Evolutionary conservation across 2,888 invertebrate species (phyloP), one percentile per base, ranked within the genome.

Genomic region (Adela reaumurella): DNA sequence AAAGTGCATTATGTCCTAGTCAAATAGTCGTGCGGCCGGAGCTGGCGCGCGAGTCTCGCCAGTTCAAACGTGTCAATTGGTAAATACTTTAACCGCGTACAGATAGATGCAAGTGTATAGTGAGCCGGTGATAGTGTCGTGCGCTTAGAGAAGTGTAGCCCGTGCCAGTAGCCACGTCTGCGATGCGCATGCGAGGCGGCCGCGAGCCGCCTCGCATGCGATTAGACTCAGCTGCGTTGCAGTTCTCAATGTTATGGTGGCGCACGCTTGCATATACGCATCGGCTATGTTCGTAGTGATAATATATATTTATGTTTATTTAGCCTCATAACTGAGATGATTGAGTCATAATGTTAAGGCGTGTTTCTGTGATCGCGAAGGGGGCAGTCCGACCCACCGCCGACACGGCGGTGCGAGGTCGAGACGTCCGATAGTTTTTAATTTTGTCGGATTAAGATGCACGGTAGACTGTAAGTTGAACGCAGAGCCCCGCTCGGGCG

Each of bases 281-380:
- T 24, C n/a, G n/a, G 14, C 14, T 35, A 35, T 35, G n/a, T 14
- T 35, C n/a, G 35, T 35, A 35, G 35, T 35, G 35, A 35, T 35
- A 3, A 35, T 24, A 8, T 35, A 14, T 14, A 35, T 35, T 35
- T 35, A 35, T 35, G 14, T 14, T 35, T 35, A 35, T 35, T 35
- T 35, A 35, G 35, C 35, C n/a, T 3, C 14, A 14, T 35, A 35
- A 14, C 35, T 35, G n/a, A 14, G 11, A 14, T 14, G 35, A 64
- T 67, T 64, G 67, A 72, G 73, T 74, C 68, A 67, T 71, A 72
- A 68, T 70, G 61, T 68, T 74, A 73, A 73, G 70, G 35, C n/a
- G 14, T 35, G 35, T 14, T 35, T 14, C 35, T 35, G 35, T 35
- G 35, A 35, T 35, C n/a, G n/a, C 35, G 14, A 24, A 24, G 24